These are phyloP conservation scores for Bombycilla garrulus DNA, from an alignment of 2,113 vertebrate species.

Conservation along the genomic window DNA sequence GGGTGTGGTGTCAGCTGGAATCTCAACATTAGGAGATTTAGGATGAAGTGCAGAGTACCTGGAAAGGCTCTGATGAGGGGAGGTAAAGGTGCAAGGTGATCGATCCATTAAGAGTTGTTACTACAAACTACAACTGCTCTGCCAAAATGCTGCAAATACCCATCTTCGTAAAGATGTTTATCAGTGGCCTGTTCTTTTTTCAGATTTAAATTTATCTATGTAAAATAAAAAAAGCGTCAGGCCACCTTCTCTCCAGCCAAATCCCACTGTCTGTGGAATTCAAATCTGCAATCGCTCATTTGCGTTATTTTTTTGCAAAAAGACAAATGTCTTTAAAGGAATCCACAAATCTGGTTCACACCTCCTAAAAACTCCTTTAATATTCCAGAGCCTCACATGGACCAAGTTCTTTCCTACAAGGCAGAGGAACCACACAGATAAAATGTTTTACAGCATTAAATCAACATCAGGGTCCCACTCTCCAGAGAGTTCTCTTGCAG, in stretches of 20 bases:
- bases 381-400: not conserved
- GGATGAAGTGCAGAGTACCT: not conserved
- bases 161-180: not conserved
- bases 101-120: too few relatives aligned
- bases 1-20: not conserved
- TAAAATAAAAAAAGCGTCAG: not conserved
- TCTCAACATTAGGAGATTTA: too few relatives aligned
- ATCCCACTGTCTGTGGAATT: not conserved
- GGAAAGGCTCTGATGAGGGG: not conserved
- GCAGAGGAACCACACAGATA: not conserved
- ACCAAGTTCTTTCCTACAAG: not conserved
- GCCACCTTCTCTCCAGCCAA: not conserved
- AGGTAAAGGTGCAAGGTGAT: rapidly evolving
- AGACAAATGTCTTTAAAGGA: not conserved
- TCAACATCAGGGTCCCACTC: rapidly evolving
- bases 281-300: not conserved
- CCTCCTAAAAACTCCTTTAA: not conserved
- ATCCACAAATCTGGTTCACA: not conserved
- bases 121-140: not conserved
- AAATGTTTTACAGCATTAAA: not conserved
- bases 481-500: not conserved
- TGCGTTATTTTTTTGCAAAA: not conserved
- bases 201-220: not conserved
- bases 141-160: not conserved
- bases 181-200: not conserved